Conservation (phyloP, 2,797 vertebrate genomes). For the Sparus aurata region DNA sequence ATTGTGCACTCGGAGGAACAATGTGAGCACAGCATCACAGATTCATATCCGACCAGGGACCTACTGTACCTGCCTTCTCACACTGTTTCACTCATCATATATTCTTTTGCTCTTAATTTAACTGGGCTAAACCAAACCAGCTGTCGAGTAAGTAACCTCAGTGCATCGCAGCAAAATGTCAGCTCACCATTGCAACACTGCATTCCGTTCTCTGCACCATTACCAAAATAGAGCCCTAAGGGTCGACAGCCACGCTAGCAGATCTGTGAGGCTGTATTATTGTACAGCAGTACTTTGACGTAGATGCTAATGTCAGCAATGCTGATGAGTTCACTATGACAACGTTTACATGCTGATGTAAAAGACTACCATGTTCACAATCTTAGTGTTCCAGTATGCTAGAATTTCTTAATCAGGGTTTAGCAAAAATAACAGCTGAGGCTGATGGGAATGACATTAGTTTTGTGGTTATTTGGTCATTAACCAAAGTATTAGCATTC, state of each 20-base stretch:
- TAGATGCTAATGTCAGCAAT: not conserved
- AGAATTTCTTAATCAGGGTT: not conserved
- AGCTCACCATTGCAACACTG: no score
- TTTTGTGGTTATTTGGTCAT: not conserved
- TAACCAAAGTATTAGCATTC: rapidly evolving
- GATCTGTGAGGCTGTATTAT: not conserved
- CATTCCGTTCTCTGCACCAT: not conserved
- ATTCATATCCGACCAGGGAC: slow-evolving; percentile 2
- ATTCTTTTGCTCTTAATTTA: not conserved
- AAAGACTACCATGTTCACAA: not conserved
- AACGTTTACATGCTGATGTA: not conserved
- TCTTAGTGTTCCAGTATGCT: slow-evolving; percentile 1
- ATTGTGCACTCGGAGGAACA: not conserved
- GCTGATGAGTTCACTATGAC: not conserved
- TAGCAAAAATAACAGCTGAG: not conserved
- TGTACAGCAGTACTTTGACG: no score
- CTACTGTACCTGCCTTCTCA: no score
- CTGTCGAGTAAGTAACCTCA: not conserved
- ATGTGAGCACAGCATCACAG: not conserved
- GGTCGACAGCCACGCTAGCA: no score
- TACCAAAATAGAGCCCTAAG: not conserved
- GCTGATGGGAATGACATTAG: not conserved
- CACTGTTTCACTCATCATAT: not conserved
- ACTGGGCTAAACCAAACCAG: not conserved
- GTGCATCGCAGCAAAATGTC: not conserved